Conservation (phyloP, 1,140 invertebrate species). For the Brachionus rotundiformis region DNA sequence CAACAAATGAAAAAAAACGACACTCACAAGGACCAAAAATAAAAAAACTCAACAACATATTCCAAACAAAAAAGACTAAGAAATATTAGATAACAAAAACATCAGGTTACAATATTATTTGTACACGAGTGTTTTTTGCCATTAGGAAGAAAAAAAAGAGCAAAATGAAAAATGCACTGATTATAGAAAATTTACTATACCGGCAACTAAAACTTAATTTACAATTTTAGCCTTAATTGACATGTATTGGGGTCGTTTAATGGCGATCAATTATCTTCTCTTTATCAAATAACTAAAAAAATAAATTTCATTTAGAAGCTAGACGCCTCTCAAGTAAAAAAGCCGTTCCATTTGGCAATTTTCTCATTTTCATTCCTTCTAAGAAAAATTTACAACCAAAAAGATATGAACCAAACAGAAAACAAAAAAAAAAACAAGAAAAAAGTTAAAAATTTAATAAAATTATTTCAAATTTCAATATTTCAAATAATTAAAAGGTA, state of each 20-base stretch:
- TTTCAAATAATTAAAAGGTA: conserved; percentile 32
- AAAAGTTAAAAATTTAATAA: conserved; percentile 20
- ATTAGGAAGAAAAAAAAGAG: neutral
- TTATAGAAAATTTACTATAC: conserved; percentile 43
- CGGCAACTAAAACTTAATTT: conserved; percentile 50
- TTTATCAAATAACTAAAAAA: conserved; percentile 12
- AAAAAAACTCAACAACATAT: conserved; percentile 29
- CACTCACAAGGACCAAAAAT: conserved; percentile 29
- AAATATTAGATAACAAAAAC: conserved; percentile 16
- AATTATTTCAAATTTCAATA: conserved; percentile 33
- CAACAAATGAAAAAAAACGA: conserved; percentile 11
- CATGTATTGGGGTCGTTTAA: neutral
- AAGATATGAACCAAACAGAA: neutral
- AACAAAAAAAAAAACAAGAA: conserved; percentile 5
- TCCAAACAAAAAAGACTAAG: conserved; percentile 38
- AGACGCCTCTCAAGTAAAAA: neutral
- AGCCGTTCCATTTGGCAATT: neutral
- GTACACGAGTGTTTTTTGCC: conserved; percentile 27
- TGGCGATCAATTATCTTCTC: neutral
- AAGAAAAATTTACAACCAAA: conserved; percentile 1
- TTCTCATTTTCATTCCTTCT: conserved; percentile 21
- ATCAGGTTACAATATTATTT: conserved; percentile 25
- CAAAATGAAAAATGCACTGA: conserved; percentile 25
- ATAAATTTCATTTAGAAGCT: neutral
- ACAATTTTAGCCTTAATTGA: conserved; percentile 36